Percentiles rank a stretch among this genome's conserved stretches.
These are phyloP conservation scores for Tyrophagus putrescentiae DNA, from an alignment of 1,140 invertebrate species.

Conservation along the genomic window DNA sequence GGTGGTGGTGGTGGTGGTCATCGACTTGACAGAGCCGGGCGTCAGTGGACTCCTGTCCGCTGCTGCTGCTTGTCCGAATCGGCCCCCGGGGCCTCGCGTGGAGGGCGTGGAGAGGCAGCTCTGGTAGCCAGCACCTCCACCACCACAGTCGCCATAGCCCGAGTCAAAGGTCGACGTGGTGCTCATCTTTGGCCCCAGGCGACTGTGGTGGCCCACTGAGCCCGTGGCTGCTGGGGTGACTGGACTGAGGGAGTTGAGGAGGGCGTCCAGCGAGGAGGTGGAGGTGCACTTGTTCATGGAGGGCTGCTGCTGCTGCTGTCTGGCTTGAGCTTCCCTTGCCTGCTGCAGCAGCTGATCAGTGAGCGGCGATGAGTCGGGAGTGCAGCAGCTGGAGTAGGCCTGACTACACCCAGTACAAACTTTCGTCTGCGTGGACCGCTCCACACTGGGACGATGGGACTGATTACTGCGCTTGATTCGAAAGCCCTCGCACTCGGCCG, in stretches of 20 bases:
- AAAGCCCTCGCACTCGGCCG: too few species aligned
- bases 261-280: not conserved
- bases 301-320: not conserved
- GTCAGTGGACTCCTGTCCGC: slow-evolving; percentile 11
- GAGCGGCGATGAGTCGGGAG: not conserved
- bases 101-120: slow-evolving; percentile 17
- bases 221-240: not conserved
- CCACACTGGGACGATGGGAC: too few species aligned
- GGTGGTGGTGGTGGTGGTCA: not conserved
- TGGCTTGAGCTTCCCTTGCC: too few species aligned
- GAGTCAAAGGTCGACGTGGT: slow-evolving; percentile 20
- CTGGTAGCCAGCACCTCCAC: slow-evolving; percentile 11
- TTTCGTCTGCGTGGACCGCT: not conserved
- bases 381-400: not conserved
- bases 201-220: not conserved
- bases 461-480: too few species aligned
- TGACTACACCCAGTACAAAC: too few species aligned
- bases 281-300: not conserved
- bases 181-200: not conserved
- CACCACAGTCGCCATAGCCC: slow-evolving; percentile 16
- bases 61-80: too few species aligned
- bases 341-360: too few species aligned
- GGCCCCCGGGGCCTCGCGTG: not conserved
- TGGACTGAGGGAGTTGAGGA: not conserved
- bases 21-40: slow-evolving; percentile 2